Evolutionary conservation across 2,113 vertebrate species (phyloP).

Genomic region (Dinomys branickii): DNA sequence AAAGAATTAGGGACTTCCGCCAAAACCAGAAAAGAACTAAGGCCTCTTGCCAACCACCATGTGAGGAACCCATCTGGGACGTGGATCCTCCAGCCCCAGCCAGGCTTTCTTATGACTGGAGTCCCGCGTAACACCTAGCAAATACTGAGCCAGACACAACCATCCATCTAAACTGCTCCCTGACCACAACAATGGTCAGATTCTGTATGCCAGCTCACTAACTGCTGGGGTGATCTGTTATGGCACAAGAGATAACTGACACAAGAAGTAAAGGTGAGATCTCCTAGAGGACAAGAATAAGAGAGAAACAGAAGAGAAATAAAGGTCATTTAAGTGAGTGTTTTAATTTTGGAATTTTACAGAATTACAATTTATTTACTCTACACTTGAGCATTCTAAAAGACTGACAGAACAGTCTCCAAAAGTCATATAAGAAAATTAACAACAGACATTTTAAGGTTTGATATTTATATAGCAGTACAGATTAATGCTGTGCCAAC

Average conservation of each 20-base stretch:
- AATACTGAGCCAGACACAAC: background rate
- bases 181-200: conserved; percentile 22
- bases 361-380: conserved; percentile 51
- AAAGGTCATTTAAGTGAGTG: background rate
- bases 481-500: background rate
- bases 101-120: conserved; percentile 4
- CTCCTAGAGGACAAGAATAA: background rate
- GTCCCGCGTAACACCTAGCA: background rate
- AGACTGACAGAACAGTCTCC: conserved; percentile 24
- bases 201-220: conserved; percentile 12
- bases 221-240: background rate
- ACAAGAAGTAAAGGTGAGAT: background rate
- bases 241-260: background rate
- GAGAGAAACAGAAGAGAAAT: background rate
- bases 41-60: background rate
- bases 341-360: conserved; percentile 51
- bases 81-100: background rate
- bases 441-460: conserved; percentile 21
- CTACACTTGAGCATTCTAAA: conserved; percentile 11
- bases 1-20: background rate
- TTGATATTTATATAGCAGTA: conserved; percentile 16
- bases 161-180: background rate
- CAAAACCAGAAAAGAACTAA: conserved; percentile 21
- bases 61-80: background rate
- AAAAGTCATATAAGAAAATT: conserved; percentile 14